Evolutionary conservation across 2,888 invertebrate species (phyloP).

Genomic region (Agelastica alni): DNA sequence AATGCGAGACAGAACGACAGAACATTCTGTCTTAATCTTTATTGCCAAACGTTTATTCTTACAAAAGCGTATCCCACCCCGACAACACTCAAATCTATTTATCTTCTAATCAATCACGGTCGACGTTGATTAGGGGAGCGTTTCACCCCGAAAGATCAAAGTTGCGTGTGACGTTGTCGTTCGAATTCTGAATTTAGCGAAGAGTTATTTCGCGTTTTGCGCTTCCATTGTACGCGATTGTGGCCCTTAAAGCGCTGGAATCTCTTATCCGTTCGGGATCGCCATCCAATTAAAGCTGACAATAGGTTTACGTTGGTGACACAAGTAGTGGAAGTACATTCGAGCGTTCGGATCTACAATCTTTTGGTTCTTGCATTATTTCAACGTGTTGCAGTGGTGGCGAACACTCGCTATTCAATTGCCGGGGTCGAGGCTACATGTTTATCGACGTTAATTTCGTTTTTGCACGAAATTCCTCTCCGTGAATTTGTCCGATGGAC

Average conservation of each 20-base stretch:
- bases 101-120: slow-evolving; percentile 57
- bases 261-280: slow-evolving; percentile 55
- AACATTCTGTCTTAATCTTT: slow-evolving; percentile 21
- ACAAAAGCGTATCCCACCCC: slow-evolving; percentile 45
- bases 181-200: background rate
- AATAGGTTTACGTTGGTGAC: slow-evolving; percentile 58
- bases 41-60: slow-evolving; percentile 29
- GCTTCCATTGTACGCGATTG: slow-evolving; percentile 42
- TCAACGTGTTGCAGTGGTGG: slow-evolving; percentile 19
- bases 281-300: slow-evolving; percentile 61
- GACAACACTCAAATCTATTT: slow-evolving; percentile 52
- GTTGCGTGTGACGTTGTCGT: slow-evolving; percentile 28
- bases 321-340: slow-evolving; percentile 51
- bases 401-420: background rate
- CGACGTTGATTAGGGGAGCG: slow-evolving; percentile 47
- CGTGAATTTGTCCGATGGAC: too few relatives aligned
- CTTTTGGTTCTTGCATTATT: slow-evolving; percentile 24
- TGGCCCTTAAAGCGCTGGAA: slow-evolving; percentile 44
- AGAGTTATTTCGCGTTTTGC: slow-evolving; percentile 22
- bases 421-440: too few relatives aligned
- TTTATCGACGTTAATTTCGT: too few relatives aligned
- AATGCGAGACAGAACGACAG: slow-evolving; percentile 7
- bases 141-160: slow-evolving; percentile 39
- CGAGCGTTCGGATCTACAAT: slow-evolving; percentile 32
- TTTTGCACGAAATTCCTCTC: too few relatives aligned